Evolutionary conservation across 2,888 invertebrate species (phyloP).

Genomic region (Didymodactylos carnosus): DNA sequence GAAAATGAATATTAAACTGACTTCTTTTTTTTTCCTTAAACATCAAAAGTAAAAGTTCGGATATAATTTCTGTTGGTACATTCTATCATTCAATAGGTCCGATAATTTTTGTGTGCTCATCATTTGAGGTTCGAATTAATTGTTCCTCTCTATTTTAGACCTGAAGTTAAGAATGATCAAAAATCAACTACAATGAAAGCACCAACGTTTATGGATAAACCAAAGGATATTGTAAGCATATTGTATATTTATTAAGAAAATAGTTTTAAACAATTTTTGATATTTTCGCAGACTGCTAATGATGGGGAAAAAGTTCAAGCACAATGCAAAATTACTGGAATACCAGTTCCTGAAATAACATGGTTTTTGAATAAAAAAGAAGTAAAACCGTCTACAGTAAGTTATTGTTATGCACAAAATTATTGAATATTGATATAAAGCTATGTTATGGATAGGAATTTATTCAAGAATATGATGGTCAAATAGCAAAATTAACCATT

Average conservation of each 20-base stretch:
- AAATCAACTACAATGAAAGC: background rate
- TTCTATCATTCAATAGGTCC: too few species aligned
- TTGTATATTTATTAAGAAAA: too few species aligned
- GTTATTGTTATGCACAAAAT: too few species aligned
- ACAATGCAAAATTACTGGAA: slow-evolving; percentile 5
- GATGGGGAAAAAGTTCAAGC: slow-evolving; percentile 9
- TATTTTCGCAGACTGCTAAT: background rate
- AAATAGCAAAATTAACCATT: slow-evolving; percentile 12
- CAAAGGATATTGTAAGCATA: background rate
- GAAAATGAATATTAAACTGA: too few species aligned
- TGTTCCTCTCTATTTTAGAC: too few species aligned
- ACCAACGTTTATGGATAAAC: background rate
- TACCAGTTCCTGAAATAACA: slow-evolving; percentile 3
- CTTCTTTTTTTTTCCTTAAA: too few species aligned
- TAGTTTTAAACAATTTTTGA: too few species aligned
- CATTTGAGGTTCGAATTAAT: too few species aligned
- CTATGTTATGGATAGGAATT: background rate
- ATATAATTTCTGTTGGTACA: too few species aligned
- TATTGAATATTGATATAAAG: too few species aligned
- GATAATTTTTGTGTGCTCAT: too few species aligned
- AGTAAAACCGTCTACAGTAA: slow-evolving; percentile 4
- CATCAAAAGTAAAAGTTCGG: too few species aligned
- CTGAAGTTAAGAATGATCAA: background rate
- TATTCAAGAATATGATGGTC: slow-evolving; percentile 6
- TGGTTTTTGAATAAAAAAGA: slow-evolving; percentile 8